phyloP scores from a whole-genome alignment of 2,113 vertebrate genomes.

The Sebastes fasciatus region DNA sequence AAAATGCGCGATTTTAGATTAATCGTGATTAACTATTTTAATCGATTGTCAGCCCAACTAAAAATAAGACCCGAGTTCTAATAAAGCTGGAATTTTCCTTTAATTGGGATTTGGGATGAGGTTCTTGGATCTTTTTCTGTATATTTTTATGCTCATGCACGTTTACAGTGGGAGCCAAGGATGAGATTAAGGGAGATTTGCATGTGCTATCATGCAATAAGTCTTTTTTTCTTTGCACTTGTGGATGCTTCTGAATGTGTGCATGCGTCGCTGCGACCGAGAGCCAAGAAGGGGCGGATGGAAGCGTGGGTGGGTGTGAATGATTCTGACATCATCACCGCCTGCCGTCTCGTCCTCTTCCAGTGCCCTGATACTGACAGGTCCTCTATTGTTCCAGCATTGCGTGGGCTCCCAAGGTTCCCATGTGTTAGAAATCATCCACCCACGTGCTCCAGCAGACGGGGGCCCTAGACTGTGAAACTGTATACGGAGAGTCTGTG shows the following conservation, averaged over 20 bases:
- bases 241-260: slow-evolving; percentile 49
- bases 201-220: background rate
- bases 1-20: too few species aligned
- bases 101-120: background rate
- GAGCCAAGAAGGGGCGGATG: slow-evolving; percentile 50
- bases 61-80: background rate
- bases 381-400: slow-evolving; percentile 84
- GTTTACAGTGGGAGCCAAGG: background rate
- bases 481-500: slow-evolving; percentile 81
- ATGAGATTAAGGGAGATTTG: background rate
- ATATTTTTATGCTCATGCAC: background rate
- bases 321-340: slow-evolving; percentile 82
- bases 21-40: too few species aligned
- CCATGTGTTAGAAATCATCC: slow-evolving; percentile 90
- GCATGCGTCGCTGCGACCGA: slow-evolving; percentile 35
- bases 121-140: background rate
- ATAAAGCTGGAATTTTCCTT: background rate
- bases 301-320: slow-evolving; percentile 76
- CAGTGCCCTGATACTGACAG: slow-evolving; percentile 80
- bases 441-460: slow-evolving; percentile 85
- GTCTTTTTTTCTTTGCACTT: background rate
- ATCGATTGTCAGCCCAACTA: background rate
- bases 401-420: slow-evolving; percentile 82
- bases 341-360: slow-evolving; percentile 72
- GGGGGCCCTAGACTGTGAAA: slow-evolving; percentile 81